Evolutionary conservation across 2,113 vertebrate species (phyloP), one percentile per base, ranked within the genome.

Genomic region (Anseranas semipalmata): DNA sequence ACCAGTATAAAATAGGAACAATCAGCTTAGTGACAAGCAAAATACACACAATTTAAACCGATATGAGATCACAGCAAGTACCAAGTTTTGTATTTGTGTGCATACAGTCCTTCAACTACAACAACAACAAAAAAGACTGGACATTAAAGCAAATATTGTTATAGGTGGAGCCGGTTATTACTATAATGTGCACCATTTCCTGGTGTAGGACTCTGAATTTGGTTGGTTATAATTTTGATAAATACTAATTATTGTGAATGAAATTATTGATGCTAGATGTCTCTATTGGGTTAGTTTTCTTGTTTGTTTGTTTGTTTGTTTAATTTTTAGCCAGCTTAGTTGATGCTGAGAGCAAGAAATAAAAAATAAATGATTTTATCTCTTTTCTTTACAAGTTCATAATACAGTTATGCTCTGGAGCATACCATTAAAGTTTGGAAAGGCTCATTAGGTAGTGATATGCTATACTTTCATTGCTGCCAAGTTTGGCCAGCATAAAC

Each of bases 61-160:
- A 30, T 2, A 3, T 53, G 83, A 93, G 48, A 76, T 67, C 60
- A 75, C 0, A 0, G 4, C 45, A 62, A 82, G 18, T 63, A 68
- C 86, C 46, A n/a, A 45, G 58, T 32, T 88, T 76, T 78, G 17
- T 2, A 2, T 78, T 55, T 78, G 6, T 84, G 16, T 41, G 27
- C 28, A 24, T 85, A 41, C 35, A 74, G 20, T 55, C 52, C 85
- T n/a, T 2, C 27, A 72, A 72, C n/a, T n/a, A n/a, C 4, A 25
- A 45, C 25, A 28, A 11, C 56, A 13, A 41, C 62, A 56, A 52
- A 66, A 65, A 76, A 43, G 9, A 41, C 33, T 78, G 70, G 16
- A 50, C 37, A 78, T 90, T 78, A 90, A 93, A 92, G 77, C 35
- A 92, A 94, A 90, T 86, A 45, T 84, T 81, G 35, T 90, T 96